These are phyloP conservation scores for Oceanodroma leucorhoa DNA, from an alignment of 2,797 vertebrate genomes.

Conservation along the genomic window DNA sequence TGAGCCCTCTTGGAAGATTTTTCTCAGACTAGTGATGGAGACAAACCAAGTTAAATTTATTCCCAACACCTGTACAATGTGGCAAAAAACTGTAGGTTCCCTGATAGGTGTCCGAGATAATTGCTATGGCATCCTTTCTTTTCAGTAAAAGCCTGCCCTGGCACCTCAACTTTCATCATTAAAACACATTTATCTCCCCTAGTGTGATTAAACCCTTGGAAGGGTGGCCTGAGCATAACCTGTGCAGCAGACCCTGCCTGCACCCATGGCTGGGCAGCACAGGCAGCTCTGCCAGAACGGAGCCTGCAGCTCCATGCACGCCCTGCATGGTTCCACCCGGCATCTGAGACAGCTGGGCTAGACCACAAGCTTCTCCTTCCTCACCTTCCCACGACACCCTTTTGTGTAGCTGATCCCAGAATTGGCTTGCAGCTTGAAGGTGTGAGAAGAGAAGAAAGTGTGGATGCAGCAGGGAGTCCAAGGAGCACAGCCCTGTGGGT, in stretches of 20 bases:
- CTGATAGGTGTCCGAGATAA: background rate
- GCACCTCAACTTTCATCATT: background rate
- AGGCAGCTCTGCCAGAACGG: background rate
- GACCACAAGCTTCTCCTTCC: background rate
- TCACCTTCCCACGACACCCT: rapidly evolving
- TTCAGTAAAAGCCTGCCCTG: background rate
- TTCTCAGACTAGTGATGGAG: background rate
- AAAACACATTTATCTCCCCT: background rate
- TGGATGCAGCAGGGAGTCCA: rapidly evolving
- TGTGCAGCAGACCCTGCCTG: background rate
- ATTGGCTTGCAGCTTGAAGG: background rate
- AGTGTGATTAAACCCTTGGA: background rate
- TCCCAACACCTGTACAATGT: background rate
- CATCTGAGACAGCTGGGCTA: background rate
- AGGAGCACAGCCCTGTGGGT: rapidly evolving
- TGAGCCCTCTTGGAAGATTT: background rate
- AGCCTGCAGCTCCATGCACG: rapidly evolving
- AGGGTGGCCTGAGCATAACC: background rate
- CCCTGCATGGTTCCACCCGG: rapidly evolving
- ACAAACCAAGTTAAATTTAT: background rate
- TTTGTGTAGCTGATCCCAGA: rapidly evolving
- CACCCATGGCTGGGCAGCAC: background rate
- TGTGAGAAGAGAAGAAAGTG: background rate
- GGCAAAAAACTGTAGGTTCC: background rate
- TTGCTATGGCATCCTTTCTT: background rate